Percentiles rank a stretch among this genome's conserved stretches.
Conservation (phyloP, 1,140 invertebrate species). For the Rhyzopertha dominica region DNA sequence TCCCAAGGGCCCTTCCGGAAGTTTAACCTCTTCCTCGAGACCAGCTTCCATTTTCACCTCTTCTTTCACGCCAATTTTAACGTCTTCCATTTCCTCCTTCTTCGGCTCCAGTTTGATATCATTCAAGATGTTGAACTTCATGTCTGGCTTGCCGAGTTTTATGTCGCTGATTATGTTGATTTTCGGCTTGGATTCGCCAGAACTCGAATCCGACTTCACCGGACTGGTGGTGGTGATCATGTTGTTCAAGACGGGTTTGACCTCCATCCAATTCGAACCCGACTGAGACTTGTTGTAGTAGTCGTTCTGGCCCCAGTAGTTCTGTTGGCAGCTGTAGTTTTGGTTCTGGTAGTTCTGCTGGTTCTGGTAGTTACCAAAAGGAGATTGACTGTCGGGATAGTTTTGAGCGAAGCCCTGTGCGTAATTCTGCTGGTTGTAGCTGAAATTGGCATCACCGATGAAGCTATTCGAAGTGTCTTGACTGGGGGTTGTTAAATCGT, state of each 20-base stretch:
- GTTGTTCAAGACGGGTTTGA: constrained; percentile 30
- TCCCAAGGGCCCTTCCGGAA: constrained; percentile 51
- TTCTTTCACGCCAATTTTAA: constrained; percentile 37
- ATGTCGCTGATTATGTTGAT: constrained; percentile 46
- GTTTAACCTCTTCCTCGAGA: constrained; percentile 41
- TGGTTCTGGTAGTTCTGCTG: constrained; percentile 12
- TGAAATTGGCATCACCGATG: constrained; percentile 9
- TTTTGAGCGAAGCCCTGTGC: constrained; percentile 7
- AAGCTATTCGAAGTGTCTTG: constrained; percentile 10
- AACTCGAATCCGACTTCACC: constrained; percentile 30
- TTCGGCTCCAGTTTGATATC: constrained; percentile 43
- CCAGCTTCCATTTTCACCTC: constrained; percentile 41
- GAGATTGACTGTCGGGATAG: constrained; percentile 11
- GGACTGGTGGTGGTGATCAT: constrained; percentile 26
- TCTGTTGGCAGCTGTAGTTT: constrained; percentile 24
- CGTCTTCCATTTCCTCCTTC: constrained; percentile 33
- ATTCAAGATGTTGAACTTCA: constrained; percentile 44
- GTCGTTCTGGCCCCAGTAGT: constrained; percentile 27
- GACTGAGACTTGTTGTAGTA: constrained; percentile 11
- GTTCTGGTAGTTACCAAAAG: constrained; percentile 15
- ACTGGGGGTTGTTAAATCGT: too few relatives aligned
- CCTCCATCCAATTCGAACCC: constrained; percentile 18
- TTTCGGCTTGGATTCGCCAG: constrained; percentile 37
- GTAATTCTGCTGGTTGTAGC: constrained; percentile 4
- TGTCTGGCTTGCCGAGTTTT: constrained; percentile 31